These are phyloP conservation scores for Hyphantria cunea DNA, from an alignment of 1,140 invertebrate species.

Conservation along the genomic window DNA sequence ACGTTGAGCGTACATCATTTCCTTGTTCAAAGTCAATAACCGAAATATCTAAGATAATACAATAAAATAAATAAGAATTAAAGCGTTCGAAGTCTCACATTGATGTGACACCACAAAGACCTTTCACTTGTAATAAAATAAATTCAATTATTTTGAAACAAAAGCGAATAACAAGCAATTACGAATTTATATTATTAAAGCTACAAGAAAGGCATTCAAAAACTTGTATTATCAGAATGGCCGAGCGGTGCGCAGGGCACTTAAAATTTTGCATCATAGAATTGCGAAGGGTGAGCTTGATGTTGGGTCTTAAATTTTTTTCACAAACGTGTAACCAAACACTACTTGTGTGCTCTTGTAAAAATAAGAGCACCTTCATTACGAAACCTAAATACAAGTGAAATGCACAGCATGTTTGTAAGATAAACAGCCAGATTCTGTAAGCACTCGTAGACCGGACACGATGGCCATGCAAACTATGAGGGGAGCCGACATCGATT, in stretches of 20 bases:
- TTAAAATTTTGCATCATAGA: conserved; percentile 64
- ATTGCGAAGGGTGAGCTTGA: conserved; percentile 34
- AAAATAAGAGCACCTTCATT: too few relatives aligned
- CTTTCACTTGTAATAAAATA: neutral
- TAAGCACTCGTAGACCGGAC: conserved; percentile 34
- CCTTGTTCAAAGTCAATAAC: conserved; percentile 51
- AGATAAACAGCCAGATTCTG: too few relatives aligned
- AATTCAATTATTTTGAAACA: neutral
- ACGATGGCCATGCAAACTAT: conserved; percentile 73
- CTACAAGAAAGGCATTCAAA: neutral
- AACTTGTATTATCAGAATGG: conserved; percentile 37
- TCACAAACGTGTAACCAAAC: conserved; percentile 36
- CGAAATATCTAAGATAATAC: conserved; percentile 33
- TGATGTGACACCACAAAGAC: neutral
- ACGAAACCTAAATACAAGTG: too few relatives aligned
- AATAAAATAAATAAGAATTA: conserved; percentile 17
- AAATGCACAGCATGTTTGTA: conserved; percentile 1
- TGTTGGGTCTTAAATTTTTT: conserved; percentile 52
- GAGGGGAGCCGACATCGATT: conserved; percentile 74
- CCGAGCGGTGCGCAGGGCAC: conserved; percentile 48
- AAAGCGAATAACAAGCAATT: conserved; percentile 24
- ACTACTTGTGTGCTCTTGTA: too few relatives aligned
- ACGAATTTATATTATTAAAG: too few relatives aligned
- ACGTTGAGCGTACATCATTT: conserved; percentile 45
- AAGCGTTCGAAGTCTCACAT: conserved; percentile 10